Percentiles rank a stretch among this genome's conserved stretches.
Evolutionary conservation across 2,888 invertebrate species (phyloP).

Genomic region (Apamea epomidion): DNA sequence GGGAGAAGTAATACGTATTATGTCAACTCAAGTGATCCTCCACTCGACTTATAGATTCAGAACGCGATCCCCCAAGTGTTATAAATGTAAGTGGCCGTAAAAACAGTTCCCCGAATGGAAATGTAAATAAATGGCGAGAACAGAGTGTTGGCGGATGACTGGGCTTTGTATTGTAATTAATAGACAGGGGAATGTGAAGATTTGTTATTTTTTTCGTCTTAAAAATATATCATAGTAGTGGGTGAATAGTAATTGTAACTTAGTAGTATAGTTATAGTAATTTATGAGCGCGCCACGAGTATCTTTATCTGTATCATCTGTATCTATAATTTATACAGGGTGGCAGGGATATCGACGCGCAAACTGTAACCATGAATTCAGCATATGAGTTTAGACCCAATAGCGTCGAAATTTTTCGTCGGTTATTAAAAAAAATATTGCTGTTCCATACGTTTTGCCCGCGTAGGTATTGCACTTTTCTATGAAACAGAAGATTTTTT

Average conservation of each 20-base stretch:
- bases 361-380: too few relatives aligned
- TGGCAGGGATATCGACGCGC: too few relatives aligned
- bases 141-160: constrained; percentile 50
- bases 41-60: constrained; percentile 64
- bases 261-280: background rate
- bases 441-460: too few relatives aligned
- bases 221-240: background rate
- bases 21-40: constrained; percentile 63
- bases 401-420: too few relatives aligned
- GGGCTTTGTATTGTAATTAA: constrained; percentile 42
- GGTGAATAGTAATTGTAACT: background rate
- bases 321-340: too few relatives aligned
- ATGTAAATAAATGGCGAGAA: constrained; percentile 65
- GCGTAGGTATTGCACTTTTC: too few relatives aligned
- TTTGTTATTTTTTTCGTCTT: background rate
- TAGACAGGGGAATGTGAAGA: background rate
- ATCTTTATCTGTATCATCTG: background rate
- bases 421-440: too few relatives aligned
- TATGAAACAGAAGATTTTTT: too few relatives aligned
- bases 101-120: constrained; percentile 62
- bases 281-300: background rate
- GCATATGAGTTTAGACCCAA: too few relatives aligned
- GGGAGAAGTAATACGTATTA: constrained; percentile 47
- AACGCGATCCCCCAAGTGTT: constrained; percentile 63
- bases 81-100: constrained; percentile 69